Evolutionary conservation across 2,888 invertebrate genomes (phyloP).

Genomic region (Tanypteryx hageni): DNA sequence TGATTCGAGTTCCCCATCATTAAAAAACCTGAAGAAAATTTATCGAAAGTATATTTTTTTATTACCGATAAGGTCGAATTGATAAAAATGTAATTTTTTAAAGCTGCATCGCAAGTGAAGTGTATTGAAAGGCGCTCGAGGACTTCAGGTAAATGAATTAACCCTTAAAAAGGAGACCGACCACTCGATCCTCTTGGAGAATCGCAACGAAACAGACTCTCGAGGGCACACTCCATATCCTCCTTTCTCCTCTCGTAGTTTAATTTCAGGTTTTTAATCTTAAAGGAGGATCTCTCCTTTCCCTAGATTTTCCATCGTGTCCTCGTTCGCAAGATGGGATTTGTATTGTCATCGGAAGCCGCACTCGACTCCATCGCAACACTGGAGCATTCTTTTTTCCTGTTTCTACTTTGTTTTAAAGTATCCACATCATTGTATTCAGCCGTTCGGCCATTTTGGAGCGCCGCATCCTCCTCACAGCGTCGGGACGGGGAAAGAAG

Average conservation of each 20-base stretch:
- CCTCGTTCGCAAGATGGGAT: neutral
- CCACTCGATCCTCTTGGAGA: neutral
- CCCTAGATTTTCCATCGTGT: neutral
- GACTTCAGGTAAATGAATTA: neutral
- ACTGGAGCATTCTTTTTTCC: neutral
- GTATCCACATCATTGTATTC: neutral
- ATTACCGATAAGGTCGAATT: too few species aligned
- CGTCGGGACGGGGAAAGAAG: neutral
- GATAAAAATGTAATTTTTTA: neutral
- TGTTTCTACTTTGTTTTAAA: neutral
- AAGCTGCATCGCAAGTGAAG: neutral
- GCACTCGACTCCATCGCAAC: neutral
- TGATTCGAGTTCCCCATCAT: too few species aligned
- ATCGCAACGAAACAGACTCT: neutral
- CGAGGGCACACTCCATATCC: neutral
- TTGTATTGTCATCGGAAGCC: neutral
- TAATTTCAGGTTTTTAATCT: slow-evolving; percentile 13
- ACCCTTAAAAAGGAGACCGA: neutral
- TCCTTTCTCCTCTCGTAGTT: neutral
- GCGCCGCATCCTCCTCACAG: neutral
- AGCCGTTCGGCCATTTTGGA: neutral
- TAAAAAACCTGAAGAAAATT: too few species aligned
- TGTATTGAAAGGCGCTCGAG: neutral
- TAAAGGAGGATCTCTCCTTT: neutral
- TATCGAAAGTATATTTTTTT: too few species aligned